phyloP scores from a whole-genome alignment of 2,113 vertebrate species.

The Heptranchias perlo region DNA sequence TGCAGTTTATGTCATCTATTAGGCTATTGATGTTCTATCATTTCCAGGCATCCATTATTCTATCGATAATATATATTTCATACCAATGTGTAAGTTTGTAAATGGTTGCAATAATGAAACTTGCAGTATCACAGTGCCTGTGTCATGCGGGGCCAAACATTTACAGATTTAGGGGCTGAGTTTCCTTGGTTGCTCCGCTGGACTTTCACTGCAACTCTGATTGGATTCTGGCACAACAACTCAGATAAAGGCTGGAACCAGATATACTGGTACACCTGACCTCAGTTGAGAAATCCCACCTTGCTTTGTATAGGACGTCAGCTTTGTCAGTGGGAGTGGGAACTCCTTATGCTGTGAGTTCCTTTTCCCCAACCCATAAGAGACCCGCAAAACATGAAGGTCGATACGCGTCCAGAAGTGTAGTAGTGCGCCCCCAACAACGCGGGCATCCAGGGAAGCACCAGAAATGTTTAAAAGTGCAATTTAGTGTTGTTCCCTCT shows the following conservation, averaged over 20 bases:
- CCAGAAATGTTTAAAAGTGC: no score
- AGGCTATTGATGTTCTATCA: conserved; percentile 16
- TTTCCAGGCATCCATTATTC: background rate
- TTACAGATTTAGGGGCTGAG: background rate
- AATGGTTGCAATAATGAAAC: background rate
- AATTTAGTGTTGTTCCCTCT: no score
- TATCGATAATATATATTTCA: background rate
- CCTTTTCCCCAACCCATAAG: background rate
- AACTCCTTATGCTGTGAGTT: background rate
- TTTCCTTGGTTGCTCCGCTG: background rate
- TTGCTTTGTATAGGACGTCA: background rate
- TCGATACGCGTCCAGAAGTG: background rate
- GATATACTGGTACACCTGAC: background rate
- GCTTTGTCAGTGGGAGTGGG: background rate
- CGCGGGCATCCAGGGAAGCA: background rate
- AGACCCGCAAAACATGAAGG: background rate
- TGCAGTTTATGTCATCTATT: background rate
- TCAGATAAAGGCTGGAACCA: background rate
- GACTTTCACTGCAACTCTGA: background rate
- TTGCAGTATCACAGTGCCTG: background rate
- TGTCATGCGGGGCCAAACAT: background rate
- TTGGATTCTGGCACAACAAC: background rate
- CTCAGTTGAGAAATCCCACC: background rate
- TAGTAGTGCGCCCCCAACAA: background rate
- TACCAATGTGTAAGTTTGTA: background rate